phyloP scores from a whole-genome alignment of 2,888 invertebrate genomes.

The Aphodius sticticus region DNA sequence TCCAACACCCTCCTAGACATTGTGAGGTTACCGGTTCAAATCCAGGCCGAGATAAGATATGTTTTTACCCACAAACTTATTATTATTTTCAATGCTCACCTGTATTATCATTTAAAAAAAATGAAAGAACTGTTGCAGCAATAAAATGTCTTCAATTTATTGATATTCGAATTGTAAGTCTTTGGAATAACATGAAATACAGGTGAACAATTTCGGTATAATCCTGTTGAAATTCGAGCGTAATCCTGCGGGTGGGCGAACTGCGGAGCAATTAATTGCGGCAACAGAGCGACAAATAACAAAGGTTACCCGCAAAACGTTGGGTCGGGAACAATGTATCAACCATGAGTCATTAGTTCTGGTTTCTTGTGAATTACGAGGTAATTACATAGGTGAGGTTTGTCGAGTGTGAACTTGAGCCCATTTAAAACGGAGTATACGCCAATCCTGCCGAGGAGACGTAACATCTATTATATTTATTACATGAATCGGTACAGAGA shows the following conservation, averaged over 20 bases:
- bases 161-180: no score
- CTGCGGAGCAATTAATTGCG: not conserved
- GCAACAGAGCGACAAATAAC: constrained; percentile 4
- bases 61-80: no score
- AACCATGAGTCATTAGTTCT: constrained; percentile 4
- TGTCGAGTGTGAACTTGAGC: not conserved
- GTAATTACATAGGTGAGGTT: not conserved
- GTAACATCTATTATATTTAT: not conserved
- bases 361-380: not conserved
- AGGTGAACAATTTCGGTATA: not conserved
- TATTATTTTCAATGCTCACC: no score
- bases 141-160: no score
- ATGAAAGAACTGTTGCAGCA: no score
- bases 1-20: no score
- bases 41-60: no score
- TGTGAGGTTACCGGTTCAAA: no score
- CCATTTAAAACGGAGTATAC: not conserved
- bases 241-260: not conserved
- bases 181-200: not conserved
- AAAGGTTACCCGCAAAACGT: not conserved
- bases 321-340: not conserved
- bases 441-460: not conserved
- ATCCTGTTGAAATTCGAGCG: not conserved
- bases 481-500: not conserved
- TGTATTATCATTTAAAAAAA: no score